Evolutionary conservation across 2,113 vertebrate species (phyloP), one percentile per base, ranked within the genome.

Genomic region (Gadus macrocephalus): DNA sequence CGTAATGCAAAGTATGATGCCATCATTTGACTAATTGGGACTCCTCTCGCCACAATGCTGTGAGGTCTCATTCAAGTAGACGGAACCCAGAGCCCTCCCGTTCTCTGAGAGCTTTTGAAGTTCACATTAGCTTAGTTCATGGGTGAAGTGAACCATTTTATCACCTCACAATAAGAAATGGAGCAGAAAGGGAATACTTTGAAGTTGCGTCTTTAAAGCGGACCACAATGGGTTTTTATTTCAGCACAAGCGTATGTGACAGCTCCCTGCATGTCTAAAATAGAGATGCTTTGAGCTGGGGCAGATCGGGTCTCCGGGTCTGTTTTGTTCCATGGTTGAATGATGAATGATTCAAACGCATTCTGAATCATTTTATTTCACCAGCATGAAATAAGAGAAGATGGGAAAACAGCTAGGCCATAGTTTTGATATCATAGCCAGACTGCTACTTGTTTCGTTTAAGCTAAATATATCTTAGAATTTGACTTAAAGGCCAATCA

Each of bases 401-500:
- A 86, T 89, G 82, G 82, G 80, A 87, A 92, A 90, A 83, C 89
- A 90, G 83, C 90, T 90, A 66, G 68, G 72, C 70, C 60, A 76
- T 75, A 71, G 66, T 81, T 83, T 70, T 68, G 58, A 49, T 49
- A 35, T 7, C 31, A 35, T 35, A 49, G 11, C 9, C 67, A 62
- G 15, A 28, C 62, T 73, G 71, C 56, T 64, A 68, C 59, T 19
- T 20, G 60, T 73, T 35, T 74, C 76, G 72, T 49, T 12, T 12
- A 49, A 49, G 42, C 42, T 12, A 49, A 49, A 49, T 49, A 14
- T 49, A 9, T 49, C 12, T 9, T 7, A 14, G 42, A 49, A 12
- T 49, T 49, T 49, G 42, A 49, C 42, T 49, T 49, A 49, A 12
- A 49, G 42, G 42, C 74, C 68, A 77, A 78, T 67, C 78, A 76